A percentile compares a stretch with the other conserved stretches of the same genome.
Evolutionary conservation across 2,113 vertebrate species (phyloP).

Genomic region (Neomonachus schauinslandi): DNA sequence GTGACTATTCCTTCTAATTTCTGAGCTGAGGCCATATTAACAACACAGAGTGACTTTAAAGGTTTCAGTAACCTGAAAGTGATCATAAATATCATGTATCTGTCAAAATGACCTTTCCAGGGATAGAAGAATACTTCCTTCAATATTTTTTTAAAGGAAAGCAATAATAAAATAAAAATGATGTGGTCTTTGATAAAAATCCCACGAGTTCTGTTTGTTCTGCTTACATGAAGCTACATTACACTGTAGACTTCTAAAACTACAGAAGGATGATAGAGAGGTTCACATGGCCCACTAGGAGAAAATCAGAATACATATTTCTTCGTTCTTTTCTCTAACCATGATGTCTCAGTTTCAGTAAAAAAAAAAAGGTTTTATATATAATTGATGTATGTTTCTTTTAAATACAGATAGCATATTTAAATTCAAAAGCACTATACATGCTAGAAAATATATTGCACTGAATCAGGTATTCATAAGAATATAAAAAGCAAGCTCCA

Average conservation of each 20-base stretch:
- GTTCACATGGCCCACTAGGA: neutral
- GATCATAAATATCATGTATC: neutral
- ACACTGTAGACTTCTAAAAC: neutral
- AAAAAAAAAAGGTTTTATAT: neutral
- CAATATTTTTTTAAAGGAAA: neutral
- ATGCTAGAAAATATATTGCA: neutral
- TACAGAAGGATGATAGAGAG: neutral
- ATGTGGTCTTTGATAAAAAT: neutral
- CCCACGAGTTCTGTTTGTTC: neutral
- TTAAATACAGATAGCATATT: neutral
- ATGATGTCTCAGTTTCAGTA: neutral
- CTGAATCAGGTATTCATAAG: conserved; percentile 11
- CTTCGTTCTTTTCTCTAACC: neutral
- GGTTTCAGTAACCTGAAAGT: neutral
- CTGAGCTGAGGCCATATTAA: neutral
- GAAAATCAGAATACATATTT: neutral
- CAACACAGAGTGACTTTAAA: neutral
- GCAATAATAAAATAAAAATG: neutral
- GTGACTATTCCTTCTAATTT: neutral
- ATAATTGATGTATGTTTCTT: neutral
- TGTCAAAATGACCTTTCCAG: neutral
- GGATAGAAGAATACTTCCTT: neutral
- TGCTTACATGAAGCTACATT: neutral
- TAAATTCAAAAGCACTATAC: neutral
- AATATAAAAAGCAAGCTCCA: conserved; percentile 48